Evolutionary conservation across 1,140 invertebrate species (phyloP).

Genomic region (Matsumurasca onukii): DNA sequence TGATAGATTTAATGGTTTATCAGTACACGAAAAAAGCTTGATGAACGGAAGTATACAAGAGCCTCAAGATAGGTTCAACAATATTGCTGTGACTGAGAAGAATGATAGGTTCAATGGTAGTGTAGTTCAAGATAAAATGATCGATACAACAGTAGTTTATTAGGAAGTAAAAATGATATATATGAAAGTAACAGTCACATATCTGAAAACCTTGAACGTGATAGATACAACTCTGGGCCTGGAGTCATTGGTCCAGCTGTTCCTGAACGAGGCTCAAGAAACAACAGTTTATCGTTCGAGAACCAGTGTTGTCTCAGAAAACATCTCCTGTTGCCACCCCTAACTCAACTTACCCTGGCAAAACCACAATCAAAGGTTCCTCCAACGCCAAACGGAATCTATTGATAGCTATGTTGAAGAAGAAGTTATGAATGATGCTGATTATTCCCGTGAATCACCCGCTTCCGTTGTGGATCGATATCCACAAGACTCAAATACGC

Average conservation of each 20-base stretch:
- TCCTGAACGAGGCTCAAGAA: slow-evolving; percentile 7
- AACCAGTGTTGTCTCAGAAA: slow-evolving; percentile 19
- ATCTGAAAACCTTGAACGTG: background rate
- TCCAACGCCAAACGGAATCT: slow-evolving; percentile 45
- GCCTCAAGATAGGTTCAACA: background rate
- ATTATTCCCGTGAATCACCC: slow-evolving; percentile 41
- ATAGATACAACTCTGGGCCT: background rate
- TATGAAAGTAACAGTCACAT: slow-evolving; percentile 19
- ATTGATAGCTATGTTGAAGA: slow-evolving; percentile 52
- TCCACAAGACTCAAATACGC: slow-evolving; percentile 42
- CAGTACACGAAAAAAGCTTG: background rate
- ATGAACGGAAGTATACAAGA: background rate
- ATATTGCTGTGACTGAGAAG: background rate
- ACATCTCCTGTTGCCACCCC: slow-evolving; percentile 23
- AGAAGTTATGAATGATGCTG: slow-evolving; percentile 34
- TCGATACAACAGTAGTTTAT: background rate
- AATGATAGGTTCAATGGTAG: slow-evolving; percentile 14
- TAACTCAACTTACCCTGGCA: slow-evolving; percentile 16
- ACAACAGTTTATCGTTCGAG: slow-evolving; percentile 3
- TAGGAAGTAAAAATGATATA: background rate
- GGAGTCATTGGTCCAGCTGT: slow-evolving; percentile 9
- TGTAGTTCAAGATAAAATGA: slow-evolving; percentile 4
- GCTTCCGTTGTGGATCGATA: slow-evolving; percentile 49
- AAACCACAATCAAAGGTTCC: slow-evolving; percentile 28
- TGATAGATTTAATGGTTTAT: background rate